Base-by-base conservation (phyloP, 2,113 vertebrate genomes). In the Austrofundulus limnaeus region DNA sequence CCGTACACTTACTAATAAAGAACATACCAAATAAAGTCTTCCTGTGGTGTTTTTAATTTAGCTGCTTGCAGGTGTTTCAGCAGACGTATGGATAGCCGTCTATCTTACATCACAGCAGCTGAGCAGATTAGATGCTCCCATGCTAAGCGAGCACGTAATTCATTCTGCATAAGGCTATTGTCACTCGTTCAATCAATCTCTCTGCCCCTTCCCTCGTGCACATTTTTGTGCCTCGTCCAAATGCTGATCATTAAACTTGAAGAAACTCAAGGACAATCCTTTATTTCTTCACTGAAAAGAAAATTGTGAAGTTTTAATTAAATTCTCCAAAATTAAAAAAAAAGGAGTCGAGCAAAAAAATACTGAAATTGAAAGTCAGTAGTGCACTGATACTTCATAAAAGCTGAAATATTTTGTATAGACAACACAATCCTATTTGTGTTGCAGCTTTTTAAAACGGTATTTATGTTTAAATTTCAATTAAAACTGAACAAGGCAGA, bases 261-360 rank as follows among this genome's bases (percentile, higher is more conserved):
- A 53, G 50, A 55, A 83, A 86, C 68, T 85, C 87, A 90, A 89
- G 88, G 89, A 61, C 80, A 83, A 57, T 14, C 70, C 62, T 84
- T 81, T 80, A 70, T 78, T 81, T 75, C 59, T 64, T 70, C 47
- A 71, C 55, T 38, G 59, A 78, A 72, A 52, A 59, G 57, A 82
- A 71, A 77, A 69, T 19, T 23, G 60, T 61, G 80, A 61, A 25
- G 63, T 69, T 73, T 81, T 84, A 81, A 87, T 87, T 75, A 80
- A 90, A 84, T 83, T 70, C 52, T 64, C 49, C 23, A 52, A 20
- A 76, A 57, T 80, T 34, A 74, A 62, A 45, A 41, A 60, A 80
- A 39, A 63, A 54, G 74, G 72, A 73, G 16, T 31, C 46, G 34
- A 71, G 50, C 31, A 50, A 70, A 73, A n/a, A 75, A 73, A 65